Evolutionary conservation across 2,113 vertebrate species (phyloP).

Genomic region (Nothocercus nigrocapillus): DNA sequence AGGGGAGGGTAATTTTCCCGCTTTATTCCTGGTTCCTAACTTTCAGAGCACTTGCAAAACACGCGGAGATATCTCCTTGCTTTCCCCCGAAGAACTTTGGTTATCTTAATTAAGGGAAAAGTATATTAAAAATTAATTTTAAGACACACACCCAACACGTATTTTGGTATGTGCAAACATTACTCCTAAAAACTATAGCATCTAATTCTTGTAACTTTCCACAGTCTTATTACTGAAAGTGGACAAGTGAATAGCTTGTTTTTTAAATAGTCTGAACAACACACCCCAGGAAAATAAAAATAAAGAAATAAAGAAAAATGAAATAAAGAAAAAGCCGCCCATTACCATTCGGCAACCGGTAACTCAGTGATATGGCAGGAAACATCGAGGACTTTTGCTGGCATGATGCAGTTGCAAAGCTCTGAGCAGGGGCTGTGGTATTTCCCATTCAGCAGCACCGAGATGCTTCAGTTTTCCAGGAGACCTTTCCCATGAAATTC

Average conservation of each 20-base stretch:
- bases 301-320: too few relatives aligned
- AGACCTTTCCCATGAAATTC: background rate
- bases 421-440: background rate
- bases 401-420: background rate
- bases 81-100: background rate
- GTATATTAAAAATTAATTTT: background rate
- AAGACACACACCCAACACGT: background rate
- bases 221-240: background rate
- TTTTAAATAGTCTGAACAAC: background rate
- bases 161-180: background rate
- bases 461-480: background rate
- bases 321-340: too few relatives aligned
- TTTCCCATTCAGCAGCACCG: background rate
- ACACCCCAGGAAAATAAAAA: background rate
- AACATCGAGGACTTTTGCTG: background rate
- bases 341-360: background rate
- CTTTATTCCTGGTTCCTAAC: background rate
- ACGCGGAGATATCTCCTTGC: background rate
- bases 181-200: background rate
- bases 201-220: accelerated
- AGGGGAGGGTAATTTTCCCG: background rate
- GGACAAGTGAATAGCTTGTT: background rate
- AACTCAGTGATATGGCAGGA: background rate
- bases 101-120: background rate
- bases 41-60: background rate